Conservation (phyloP, 2,888 invertebrate genomes). For the Orthosia incerta region DNA sequence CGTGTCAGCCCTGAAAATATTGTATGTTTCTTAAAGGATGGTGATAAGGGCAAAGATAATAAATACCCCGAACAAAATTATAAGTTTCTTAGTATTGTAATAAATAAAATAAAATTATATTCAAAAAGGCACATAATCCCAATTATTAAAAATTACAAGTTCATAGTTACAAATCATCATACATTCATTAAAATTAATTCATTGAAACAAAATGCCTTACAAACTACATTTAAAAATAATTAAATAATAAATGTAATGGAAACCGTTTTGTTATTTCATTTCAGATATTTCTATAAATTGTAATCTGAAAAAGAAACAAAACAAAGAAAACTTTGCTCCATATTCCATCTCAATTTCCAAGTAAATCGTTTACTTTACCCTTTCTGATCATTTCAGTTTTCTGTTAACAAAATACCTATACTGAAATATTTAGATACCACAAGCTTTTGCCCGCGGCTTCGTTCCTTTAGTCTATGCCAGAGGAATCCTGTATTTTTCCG, state of each 20-base stretch:
- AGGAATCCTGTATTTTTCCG: background rate
- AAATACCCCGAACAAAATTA: too few species aligned
- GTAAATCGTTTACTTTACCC: background rate
- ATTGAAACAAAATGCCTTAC: too few species aligned
- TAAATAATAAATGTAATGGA: background rate
- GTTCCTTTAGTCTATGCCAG: background rate
- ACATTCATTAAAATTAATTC: too few species aligned
- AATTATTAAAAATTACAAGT: too few species aligned
- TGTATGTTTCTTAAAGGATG: too few species aligned
- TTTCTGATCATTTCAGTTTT: background rate
- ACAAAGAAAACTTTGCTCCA: background rate
- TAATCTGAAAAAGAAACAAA: background rate
- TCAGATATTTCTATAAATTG: slow-evolving; percentile 6
- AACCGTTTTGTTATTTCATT: background rate
- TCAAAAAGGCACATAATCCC: too few species aligned
- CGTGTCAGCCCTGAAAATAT: slow-evolving; percentile 12
- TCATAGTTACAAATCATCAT: too few species aligned
- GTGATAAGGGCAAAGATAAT: too few species aligned
- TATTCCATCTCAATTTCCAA: slow-evolving; percentile 5
- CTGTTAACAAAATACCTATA: background rate
- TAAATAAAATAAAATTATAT: too few species aligned
- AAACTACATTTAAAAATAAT: too few species aligned
- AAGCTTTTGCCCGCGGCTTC: background rate
- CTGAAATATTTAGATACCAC: background rate
- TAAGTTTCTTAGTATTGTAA: background rate